Evolutionary conservation across 2,797 vertebrate genomes (phyloP), one percentile per base, ranked within the genome.

Genomic region (Monodelphis domestica): DNA sequence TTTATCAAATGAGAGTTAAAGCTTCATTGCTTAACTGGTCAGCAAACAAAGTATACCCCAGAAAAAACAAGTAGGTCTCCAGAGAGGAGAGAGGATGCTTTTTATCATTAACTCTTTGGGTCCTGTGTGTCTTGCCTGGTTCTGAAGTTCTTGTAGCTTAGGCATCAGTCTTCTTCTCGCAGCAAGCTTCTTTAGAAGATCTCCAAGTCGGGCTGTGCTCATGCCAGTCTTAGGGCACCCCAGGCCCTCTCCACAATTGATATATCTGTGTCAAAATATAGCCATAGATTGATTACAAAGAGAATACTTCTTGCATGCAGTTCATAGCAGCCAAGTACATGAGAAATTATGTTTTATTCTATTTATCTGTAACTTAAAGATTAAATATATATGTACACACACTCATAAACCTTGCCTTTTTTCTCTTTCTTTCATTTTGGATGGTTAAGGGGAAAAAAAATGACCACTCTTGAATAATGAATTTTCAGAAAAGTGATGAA

Each of bases 281-380:
- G 12, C 29, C 12, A 12, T 4, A 59, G 30, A 30, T 59, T 33
- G n/a, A n/a, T n/a, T n/a, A 59, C 12, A 55, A 55, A 26, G 26
- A 55, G 26, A 55, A 24, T 26, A 26, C 24, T 24, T 55, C 96
- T 98, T 98, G 98, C 97, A 97, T 98, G 98, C 98, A 98, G 97
- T 98, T 98, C 98, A 98, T 97, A 98, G 98, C 97, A 97, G 84
- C 96, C 96, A 97, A 96, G 95, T 98, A 98, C 97, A 97, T 97
- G 98, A 97, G 95, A 98, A 98, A 97, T 97, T 96, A 96, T 97
- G 97, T 94, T 98, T 97, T 98, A 97, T 98, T 98, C 97, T 87
- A 50, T 51, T 98, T 97, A 97, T 14, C 30, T 59, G 55, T 56
- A 56, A 24, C 21, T 55, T 55, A 55, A 55, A 24, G 54, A 26